Percentiles rank a stretch among this genome's conserved stretches.
These are phyloP conservation scores for Noctuana brunneofusca DNA, from an alignment of 2,888 invertebrate species.

Conservation along the genomic window DNA sequence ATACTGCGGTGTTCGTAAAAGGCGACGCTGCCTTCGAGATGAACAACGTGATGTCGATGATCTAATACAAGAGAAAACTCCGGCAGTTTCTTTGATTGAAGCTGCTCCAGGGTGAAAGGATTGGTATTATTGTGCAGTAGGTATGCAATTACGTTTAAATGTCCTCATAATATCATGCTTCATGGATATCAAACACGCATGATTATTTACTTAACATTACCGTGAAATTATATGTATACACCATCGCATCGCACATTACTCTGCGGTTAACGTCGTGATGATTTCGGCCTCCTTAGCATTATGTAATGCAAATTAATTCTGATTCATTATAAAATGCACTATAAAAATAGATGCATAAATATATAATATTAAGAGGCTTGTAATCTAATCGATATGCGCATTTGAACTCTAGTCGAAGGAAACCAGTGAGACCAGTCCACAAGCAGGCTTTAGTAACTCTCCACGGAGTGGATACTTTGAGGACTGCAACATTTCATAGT, in stretches of 20 bases:
- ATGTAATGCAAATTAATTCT: slow-evolving; percentile 26
- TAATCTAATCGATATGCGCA: slow-evolving; percentile 25
- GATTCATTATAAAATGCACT: slow-evolving; percentile 15
- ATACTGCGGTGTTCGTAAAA: slow-evolving; percentile 66
- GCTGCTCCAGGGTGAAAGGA: background rate
- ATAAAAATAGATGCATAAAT: slow-evolving; percentile 28
- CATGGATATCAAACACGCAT: slow-evolving; percentile 2
- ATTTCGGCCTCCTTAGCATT: slow-evolving; percentile 19
- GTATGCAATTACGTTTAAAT: background rate
- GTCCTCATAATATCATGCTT: background rate
- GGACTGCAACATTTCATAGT: slow-evolving; percentile 34
- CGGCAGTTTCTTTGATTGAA: background rate
- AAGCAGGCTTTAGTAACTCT: slow-evolving; percentile 39
- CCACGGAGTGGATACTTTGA: slow-evolving; percentile 45
- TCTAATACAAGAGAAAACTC: slow-evolving; percentile 35
- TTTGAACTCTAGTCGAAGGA: slow-evolving; percentile 41
- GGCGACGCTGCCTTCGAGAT: slow-evolving; percentile 43
- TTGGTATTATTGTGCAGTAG: too few relatives aligned
- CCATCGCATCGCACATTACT: slow-evolving; percentile 13
- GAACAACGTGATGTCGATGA: slow-evolving; percentile 48
- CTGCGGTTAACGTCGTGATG: slow-evolving; percentile 24
- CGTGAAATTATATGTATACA: slow-evolving; percentile 13
- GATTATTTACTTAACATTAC: slow-evolving; percentile 16
- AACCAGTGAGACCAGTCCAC: slow-evolving; percentile 53
- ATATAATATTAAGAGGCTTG: slow-evolving; percentile 15